phyloP scores from a whole-genome alignment of 2,888 invertebrate genomes.

The Anagyrus pseudococci region DNA sequence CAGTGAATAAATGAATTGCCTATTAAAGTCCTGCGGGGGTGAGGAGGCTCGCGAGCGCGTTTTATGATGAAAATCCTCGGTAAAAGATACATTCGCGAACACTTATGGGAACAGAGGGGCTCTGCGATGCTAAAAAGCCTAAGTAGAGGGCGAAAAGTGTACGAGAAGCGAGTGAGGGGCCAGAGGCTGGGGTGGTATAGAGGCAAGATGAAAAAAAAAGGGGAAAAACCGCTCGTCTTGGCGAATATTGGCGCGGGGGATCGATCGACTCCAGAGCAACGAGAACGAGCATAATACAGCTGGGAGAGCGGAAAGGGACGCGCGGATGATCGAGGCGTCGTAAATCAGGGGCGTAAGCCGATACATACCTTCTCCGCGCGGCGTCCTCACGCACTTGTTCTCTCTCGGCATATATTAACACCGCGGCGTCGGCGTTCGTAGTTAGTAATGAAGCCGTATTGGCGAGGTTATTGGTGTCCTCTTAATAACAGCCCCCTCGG shows the following conservation, averaged over 20 bases:
- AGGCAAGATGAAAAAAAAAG: too few relatives aligned
- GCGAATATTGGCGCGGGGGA: too few relatives aligned
- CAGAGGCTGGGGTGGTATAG: too few relatives aligned
- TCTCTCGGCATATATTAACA: conserved; percentile 32
- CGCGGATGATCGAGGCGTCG: conserved; percentile 31
- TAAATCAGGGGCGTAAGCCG: conserved; percentile 38
- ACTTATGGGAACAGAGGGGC: conserved; percentile 22
- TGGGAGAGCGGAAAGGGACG: neutral
- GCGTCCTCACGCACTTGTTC: neutral
- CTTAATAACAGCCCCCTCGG: conserved; percentile 54
- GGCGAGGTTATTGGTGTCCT: conserved; percentile 58
- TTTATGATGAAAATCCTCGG: conserved; percentile 31
- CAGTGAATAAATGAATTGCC: conserved; percentile 34
- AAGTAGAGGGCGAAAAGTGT: too few relatives aligned
- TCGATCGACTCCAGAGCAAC: too few relatives aligned
- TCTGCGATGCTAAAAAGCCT: too few relatives aligned
- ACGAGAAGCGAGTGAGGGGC: too few relatives aligned
- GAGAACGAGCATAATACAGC: too few relatives aligned
- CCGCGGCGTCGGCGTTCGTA: conserved; percentile 11
- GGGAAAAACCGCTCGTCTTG: too few relatives aligned
- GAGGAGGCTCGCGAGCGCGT: conserved; percentile 3
- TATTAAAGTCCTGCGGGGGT: neutral
- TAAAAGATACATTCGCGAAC: too few relatives aligned
- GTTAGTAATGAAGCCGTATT: conserved; percentile 56
- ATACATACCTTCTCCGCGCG: conserved; percentile 35